Evolutionary conservation across 2,797 vertebrate species (phyloP).

Genomic region (Ateles fusciceps): DNA sequence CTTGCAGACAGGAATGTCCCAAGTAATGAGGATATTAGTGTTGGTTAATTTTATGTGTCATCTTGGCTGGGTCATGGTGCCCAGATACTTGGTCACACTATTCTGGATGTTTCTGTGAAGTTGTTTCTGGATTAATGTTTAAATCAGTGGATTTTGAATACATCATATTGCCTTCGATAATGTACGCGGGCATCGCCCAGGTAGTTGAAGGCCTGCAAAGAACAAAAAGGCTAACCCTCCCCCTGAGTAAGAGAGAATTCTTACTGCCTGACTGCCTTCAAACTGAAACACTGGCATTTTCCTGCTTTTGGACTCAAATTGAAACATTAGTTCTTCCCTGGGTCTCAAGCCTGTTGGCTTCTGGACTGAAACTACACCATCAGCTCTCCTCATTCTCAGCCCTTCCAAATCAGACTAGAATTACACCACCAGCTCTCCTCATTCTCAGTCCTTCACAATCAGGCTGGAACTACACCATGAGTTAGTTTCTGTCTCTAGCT

Average conservation of each 20-base stretch:
- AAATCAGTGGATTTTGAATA: background rate
- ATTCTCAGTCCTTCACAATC: no score
- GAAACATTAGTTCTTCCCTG: background rate
- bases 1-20: background rate
- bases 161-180: background rate
- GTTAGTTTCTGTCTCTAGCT: no score
- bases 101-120: background rate
- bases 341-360: background rate
- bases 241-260: background rate
- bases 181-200: background rate
- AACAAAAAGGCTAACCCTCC: background rate
- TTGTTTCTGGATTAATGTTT: background rate
- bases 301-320: background rate
- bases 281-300: background rate
- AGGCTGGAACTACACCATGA: no score
- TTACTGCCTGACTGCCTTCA: background rate
- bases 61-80: background rate
- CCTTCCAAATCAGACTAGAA: no score
- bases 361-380: background rate
- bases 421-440: no score
- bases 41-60: background rate
- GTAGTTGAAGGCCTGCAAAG: background rate
- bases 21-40: background rate
- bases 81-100: background rate
- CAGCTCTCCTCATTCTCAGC: no score